Base-by-base conservation (phyloP, 2,797 vertebrate species). In the Calcarius lapponicus region DNA sequence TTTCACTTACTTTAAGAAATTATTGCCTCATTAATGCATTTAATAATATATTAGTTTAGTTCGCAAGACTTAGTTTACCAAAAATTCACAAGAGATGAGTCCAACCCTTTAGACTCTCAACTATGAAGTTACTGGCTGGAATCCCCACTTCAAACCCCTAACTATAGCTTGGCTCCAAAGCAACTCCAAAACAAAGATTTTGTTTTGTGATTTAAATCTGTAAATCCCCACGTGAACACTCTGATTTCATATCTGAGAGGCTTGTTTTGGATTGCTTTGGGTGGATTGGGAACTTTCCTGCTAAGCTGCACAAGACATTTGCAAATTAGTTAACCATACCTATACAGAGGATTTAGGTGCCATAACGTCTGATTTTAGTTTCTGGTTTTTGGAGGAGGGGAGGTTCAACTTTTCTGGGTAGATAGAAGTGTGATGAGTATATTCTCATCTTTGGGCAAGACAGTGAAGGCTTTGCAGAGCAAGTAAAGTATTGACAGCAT, bases 191-290 rank as follows among this genome's bases (percentile, higher is more conserved):
- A 92, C 93, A 94, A 91, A 93, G 79, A 47, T 71, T 47, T 86
- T 93, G 79, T 91, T 95, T 96, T 94, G 92, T 83, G 86, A 85
- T 97, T 96, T 92, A 80, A 80, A 91, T 80, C 69, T 86, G 32
- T 80, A 83, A 87, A 88, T 91, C 72, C 85, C 69, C 89, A 67
- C 38, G 19, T 80, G 93, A 92, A 34, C 57, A 28, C 92, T 94
- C 60, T 92, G 61, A 80, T 92, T 96, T 95, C 43, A 4, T 80
- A 87, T 93, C 89, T 31, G 50, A 64, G 64, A 87, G 60, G 48
- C 91, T 94, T 93, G 26, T 87, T 87, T 95, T 95, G 95, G 90
- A 96, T 91, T 75, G 54, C 54, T 88, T 13, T 88, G 81, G 76
- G 36, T 8, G 0, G 22, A 74, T 29, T 89, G 57, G 79, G 69